These are phyloP conservation scores for Lepus townsendii DNA, from an alignment of 2,797 vertebrate genomes.

Conservation along the genomic window DNA sequence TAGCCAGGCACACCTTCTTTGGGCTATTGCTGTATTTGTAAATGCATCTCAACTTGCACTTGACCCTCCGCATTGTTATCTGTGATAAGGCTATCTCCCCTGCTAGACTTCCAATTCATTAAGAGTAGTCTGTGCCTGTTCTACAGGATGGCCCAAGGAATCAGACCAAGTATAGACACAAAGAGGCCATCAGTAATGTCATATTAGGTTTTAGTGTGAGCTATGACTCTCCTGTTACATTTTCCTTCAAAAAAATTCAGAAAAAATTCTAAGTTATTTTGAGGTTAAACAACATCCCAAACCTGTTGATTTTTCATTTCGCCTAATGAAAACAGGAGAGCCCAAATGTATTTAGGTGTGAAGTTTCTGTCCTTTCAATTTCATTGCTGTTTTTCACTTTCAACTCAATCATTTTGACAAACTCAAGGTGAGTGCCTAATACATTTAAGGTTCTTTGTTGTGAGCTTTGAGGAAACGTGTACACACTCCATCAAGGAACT, in stretches of 20 bases:
- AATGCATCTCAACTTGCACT: not conserved
- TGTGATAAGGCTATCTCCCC: not conserved
- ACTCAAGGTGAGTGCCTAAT: not conserved
- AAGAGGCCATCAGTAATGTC: not conserved
- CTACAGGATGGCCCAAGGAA: not conserved
- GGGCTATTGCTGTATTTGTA: not conserved
- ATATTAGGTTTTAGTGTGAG: not conserved
- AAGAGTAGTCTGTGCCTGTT: not conserved
- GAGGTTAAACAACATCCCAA: not conserved
- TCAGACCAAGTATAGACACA: not conserved
- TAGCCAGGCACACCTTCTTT: not conserved
- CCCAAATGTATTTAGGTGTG: not conserved
- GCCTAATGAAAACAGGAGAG: not conserved
- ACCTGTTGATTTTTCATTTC: not conserved
- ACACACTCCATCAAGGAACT: not conserved
- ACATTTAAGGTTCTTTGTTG: not conserved
- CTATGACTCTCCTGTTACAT: not conserved
- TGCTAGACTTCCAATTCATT: not conserved
- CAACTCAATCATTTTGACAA: not conserved
- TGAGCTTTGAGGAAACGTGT: not conserved
- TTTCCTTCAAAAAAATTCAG: slow-evolving; percentile 5
- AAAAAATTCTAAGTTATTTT: not conserved
- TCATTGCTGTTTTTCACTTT: not conserved
- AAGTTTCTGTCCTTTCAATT: not conserved
- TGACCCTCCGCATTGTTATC: not conserved